A percentile compares a stretch with the other conserved stretches of the same genome.
Evolutionary conservation across 2,113 vertebrate species (phyloP).

Genomic region (Hydropotes inermis): DNA sequence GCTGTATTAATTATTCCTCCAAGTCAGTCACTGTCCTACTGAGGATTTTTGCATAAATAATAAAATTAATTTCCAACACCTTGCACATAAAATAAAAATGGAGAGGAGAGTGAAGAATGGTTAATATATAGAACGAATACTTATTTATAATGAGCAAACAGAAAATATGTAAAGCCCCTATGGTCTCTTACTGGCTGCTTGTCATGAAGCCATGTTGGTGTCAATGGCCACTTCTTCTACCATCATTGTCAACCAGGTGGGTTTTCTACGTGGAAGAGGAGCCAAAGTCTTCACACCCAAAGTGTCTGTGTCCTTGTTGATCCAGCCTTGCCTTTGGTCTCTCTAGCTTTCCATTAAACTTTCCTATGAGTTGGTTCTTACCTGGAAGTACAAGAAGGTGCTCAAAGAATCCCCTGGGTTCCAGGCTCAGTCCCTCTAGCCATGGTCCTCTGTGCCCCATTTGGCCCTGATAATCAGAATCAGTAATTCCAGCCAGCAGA

Average conservation of each 20-base stretch:
- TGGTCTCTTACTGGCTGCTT: accelerated
- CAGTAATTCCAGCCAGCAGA: not conserved
- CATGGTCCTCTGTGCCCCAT: accelerated
- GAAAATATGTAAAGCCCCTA: not conserved
- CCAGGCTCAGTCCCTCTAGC: not conserved
- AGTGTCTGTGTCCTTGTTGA: accelerated
- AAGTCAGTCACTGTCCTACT: not conserved
- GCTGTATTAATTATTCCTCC: not conserved
- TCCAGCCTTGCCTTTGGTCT: not conserved
- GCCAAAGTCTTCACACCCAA: not conserved
- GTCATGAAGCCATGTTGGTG: accelerated
- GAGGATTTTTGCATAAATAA: not conserved
- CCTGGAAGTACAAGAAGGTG: not conserved
- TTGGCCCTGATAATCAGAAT: not conserved
- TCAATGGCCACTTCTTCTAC: accelerated
- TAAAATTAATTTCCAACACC: not conserved
- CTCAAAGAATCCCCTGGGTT: not conserved
- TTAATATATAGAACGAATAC: not conserved
- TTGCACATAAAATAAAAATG: not conserved
- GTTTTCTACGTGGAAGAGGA: accelerated
- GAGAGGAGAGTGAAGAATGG: not conserved
- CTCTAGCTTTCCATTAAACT: not conserved
- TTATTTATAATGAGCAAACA: not conserved
- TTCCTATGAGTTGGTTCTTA: not conserved
- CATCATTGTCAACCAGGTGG: not conserved